Evolutionary conservation across 1,140 invertebrate species (phyloP), one percentile per base, ranked within the genome.

Genomic region (Sitophilus oryzae): DNA sequence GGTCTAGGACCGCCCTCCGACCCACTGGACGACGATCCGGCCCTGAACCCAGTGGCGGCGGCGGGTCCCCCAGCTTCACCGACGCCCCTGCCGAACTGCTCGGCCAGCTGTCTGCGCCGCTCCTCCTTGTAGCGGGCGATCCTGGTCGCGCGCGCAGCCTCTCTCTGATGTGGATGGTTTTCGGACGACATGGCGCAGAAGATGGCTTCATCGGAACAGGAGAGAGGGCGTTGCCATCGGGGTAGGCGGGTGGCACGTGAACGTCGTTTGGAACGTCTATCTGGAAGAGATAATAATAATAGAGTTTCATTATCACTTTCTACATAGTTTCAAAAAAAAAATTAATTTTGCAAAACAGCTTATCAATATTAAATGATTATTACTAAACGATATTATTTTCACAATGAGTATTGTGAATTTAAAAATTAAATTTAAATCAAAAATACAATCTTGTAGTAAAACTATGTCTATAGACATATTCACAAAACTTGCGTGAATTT

Each of bases 91-190:
- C 47, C 49, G 36, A 63, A 63, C 41, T 63, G 58, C 11, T 75
- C 75, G 6, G 76, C 80, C 35, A 82, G 67, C 66, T 82, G 81
- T 58, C 75, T 77, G 47, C 80, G 74, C 42, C 82, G 72, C 60
- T 83, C 79, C 65, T 84, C 82, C 66, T 84, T 84, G 70, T 83
- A 83, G 57, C 77, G 76, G 59, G 77, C 76, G 56, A 84, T 81
- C 55, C 82, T 73, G 70, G 81, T 78, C 61, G 76, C 74, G 52
- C 78, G 69, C 41, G 50, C 54, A 42, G 60, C 64, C n/a, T n/a
- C n/a, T n/a, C n/a, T n/a, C n/a, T n/a, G n/a, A n/a, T n/a, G n/a
- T 30, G 5, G 25, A 11, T 21, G 23, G 19, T 36, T 58, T 30
- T 52, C 49, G 5, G 55, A 51, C n/a, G n/a, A n/a, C n/a, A n/a